Conservation (phyloP, 2,888 invertebrate genomes). For the Andrena camellia region DNA sequence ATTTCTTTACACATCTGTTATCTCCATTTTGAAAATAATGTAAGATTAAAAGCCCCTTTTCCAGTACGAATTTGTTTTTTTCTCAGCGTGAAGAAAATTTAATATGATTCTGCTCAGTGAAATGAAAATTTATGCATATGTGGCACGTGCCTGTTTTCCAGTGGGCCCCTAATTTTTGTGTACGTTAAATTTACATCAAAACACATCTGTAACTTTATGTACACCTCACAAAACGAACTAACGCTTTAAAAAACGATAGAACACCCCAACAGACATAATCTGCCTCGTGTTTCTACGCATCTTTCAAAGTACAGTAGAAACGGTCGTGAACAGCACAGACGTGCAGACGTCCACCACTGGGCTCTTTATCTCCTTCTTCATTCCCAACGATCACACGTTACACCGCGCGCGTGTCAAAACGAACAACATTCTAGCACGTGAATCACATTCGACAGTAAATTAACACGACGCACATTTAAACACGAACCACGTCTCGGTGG, state of each 20-base stretch:
- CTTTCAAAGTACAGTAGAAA: slow-evolving; percentile 7
- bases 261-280: slow-evolving; percentile 15
- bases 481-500: neutral
- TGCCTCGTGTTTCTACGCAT: neutral
- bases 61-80: too few relatives aligned
- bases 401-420: neutral
- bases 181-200: too few relatives aligned
- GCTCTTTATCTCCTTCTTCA: too few relatives aligned
- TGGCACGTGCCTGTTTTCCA: too few relatives aligned
- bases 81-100: too few relatives aligned
- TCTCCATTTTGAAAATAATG: too few relatives aligned
- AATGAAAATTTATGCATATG: too few relatives aligned
- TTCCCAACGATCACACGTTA: slow-evolving; percentile 2
- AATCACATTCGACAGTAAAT: neutral
- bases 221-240: neutral
- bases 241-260: neutral
- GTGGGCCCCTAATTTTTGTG: too few relatives aligned
- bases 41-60: too few relatives aligned
- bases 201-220: too few relatives aligned
- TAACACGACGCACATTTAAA: slow-evolving; percentile 11
- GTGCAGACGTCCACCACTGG: neutral
- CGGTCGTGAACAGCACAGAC: slow-evolving; percentile 2
- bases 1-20: too few relatives aligned
- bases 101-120: too few relatives aligned
- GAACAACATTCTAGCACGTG: neutral